Evolutionary conservation across 2,888 invertebrate genomes (phyloP).

Genomic region (Drosophila mulleri): DNA sequence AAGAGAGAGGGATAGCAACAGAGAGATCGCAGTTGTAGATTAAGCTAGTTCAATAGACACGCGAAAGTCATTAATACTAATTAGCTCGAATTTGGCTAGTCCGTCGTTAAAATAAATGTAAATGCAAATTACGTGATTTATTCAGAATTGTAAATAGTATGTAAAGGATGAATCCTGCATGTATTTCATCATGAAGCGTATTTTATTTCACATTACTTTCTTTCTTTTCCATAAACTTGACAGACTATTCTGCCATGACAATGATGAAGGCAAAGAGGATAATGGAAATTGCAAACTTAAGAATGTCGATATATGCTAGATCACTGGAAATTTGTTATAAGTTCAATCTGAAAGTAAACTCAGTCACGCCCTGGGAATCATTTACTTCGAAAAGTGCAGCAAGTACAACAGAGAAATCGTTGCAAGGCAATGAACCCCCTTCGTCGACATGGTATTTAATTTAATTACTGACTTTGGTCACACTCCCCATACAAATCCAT

Average conservation of each 20-base stretch:
- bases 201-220: neutral
- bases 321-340: neutral
- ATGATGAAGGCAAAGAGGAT: neutral
- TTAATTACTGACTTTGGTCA: conserved; percentile 8
- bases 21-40: neutral
- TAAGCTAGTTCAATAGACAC: neutral
- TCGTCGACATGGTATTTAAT: neutral
- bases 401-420: neutral
- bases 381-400: neutral
- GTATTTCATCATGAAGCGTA: neutral
- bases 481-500: neutral
- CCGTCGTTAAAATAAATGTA: neutral
- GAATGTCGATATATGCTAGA: neutral
- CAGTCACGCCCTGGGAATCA: neutral
- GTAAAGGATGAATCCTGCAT: too few species aligned
- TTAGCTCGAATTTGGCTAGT: neutral
- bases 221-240: neutral
- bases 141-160: neutral
- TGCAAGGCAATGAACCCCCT: neutral
- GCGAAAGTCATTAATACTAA: conserved; percentile 11
- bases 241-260: neutral
- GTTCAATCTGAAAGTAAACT: neutral
- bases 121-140: neutral
- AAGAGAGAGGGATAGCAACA: conserved; percentile 3
- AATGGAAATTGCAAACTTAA: neutral